Evolutionary conservation across 2,113 vertebrate genomes (phyloP).

Genomic region (Pontoporia blainvillei): DNA sequence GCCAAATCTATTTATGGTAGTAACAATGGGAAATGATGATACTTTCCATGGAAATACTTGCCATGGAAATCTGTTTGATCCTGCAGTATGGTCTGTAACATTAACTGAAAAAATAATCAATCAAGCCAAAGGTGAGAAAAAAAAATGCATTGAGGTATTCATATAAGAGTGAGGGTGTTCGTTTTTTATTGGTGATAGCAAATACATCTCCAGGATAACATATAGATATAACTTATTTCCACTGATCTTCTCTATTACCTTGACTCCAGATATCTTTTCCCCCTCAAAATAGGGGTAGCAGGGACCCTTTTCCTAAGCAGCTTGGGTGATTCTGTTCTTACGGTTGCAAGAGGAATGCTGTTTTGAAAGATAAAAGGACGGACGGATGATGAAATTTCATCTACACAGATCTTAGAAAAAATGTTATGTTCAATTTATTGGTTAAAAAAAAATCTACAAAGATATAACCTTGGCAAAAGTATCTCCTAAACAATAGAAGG

Average conservation of each 20-base stretch:
- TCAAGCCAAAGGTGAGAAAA: neutral
- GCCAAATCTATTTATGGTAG: neutral
- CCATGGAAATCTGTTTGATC: neutral
- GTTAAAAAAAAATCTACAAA: neutral
- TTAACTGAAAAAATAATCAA: neutral
- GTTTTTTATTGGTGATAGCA: neutral
- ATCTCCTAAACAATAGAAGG: neutral
- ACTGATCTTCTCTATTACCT: neutral
- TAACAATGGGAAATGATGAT: neutral
- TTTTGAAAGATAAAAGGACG: neutral
- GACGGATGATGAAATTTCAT: neutral
- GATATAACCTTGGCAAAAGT: neutral
- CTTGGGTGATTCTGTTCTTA: neutral
- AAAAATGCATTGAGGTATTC: neutral
- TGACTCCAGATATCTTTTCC: too few species aligned
- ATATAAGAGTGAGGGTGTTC: neutral
- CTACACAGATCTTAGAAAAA: neutral
- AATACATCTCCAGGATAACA: neutral
- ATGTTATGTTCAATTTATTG: neutral
- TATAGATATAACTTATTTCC: neutral
- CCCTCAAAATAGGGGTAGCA: neutral
- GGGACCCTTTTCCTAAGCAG: neutral
- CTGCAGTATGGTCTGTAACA: neutral
- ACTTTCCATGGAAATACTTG: neutral
- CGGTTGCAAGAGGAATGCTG: neutral